phyloP scores from a whole-genome alignment of 1,140 invertebrate genomes.

The Mercenaria mercenaria region DNA sequence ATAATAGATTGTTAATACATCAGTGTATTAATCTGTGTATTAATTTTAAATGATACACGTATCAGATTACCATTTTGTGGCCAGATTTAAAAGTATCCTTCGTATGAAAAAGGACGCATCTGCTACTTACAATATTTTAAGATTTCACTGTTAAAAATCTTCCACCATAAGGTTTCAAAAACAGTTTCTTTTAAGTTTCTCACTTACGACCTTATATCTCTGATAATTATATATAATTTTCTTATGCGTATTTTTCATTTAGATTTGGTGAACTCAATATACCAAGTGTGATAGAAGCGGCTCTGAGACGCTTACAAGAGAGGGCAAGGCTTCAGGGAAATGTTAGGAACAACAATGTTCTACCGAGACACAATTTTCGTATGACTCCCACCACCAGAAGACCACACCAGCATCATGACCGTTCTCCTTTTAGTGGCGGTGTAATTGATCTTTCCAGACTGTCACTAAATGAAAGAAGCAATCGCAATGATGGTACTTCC shows the following conservation, averaged over 20 bases:
- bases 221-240: too few relatives aligned
- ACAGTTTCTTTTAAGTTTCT: too few relatives aligned
- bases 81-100: too few relatives aligned
- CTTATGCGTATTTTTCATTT: background rate
- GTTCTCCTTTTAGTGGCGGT: slow-evolving; percentile 56
- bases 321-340: background rate
- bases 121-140: too few relatives aligned
- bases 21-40: too few relatives aligned
- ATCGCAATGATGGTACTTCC: background rate
- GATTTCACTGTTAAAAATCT: too few relatives aligned
- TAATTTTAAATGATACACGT: too few relatives aligned
- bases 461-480: slow-evolving; percentile 14
- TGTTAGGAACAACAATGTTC: background rate
- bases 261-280: slow-evolving; percentile 62
- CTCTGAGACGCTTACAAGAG: slow-evolving; percentile 32
- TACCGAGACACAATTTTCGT: background rate
- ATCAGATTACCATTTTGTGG: too few relatives aligned
- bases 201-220: too few relatives aligned
- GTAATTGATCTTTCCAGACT: slow-evolving; percentile 47
- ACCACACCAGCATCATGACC: background rate
- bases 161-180: too few relatives aligned
- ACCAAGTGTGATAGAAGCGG: slow-evolving; percentile 36
- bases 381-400: background rate
- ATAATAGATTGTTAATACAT: too few relatives aligned
- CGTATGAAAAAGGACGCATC: too few relatives aligned